Conservation (phyloP, 2,888 invertebrate genomes). For the Tenthredo distinguenda region DNA sequence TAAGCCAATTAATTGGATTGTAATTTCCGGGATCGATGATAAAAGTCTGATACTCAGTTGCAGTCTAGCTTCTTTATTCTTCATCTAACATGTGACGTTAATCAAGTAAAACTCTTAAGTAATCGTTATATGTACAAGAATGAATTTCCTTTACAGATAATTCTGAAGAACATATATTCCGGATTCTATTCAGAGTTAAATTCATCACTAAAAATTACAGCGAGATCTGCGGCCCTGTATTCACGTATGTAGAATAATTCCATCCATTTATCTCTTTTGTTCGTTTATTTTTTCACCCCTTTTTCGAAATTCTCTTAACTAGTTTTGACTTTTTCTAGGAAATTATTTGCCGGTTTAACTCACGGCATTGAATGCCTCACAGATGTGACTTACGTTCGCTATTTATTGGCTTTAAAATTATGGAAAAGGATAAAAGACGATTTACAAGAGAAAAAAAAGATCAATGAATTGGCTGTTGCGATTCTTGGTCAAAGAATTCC, state of each 20-base stretch:
- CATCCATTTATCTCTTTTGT: background rate
- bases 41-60: background rate
- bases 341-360: slow-evolving; percentile 64
- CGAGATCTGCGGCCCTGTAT: slow-evolving; percentile 69
- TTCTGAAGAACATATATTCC: slow-evolving; percentile 73
- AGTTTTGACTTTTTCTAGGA: slow-evolving; percentile 59
- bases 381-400: slow-evolving; percentile 68
- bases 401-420: slow-evolving; percentile 70
- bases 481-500: slow-evolving; percentile 68
- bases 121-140: background rate
- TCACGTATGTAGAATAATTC: slow-evolving; percentile 64
- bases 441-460: slow-evolving; percentile 63
- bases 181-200: slow-evolving; percentile 69
- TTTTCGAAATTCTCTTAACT: background rate
- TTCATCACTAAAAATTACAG: slow-evolving; percentile 64
- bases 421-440: slow-evolving; percentile 69
- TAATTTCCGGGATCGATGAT: background rate
- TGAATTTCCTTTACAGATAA: slow-evolving; percentile 63
- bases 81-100: background rate
- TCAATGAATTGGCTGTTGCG: slow-evolving; percentile 66
- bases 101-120: background rate
- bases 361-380: slow-evolving; percentile 60
- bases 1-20: background rate
- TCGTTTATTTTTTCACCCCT: slow-evolving; percentile 10
- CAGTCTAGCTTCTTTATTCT: background rate